Conservation (phyloP, 2,888 invertebrate species). For the Athripsodes cinereus region DNA sequence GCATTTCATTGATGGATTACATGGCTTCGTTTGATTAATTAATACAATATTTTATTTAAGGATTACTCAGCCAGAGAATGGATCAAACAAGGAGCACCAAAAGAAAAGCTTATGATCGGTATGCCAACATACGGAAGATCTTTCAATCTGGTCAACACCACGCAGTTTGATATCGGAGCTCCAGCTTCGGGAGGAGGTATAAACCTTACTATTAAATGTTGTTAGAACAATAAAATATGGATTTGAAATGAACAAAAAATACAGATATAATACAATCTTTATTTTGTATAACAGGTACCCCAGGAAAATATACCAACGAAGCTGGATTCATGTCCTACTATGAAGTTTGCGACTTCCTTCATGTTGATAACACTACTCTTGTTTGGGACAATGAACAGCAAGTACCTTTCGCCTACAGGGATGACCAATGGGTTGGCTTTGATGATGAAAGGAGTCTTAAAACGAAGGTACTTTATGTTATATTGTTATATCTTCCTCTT, state of each 20-base stretch:
- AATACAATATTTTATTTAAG: constrained; percentile 38
- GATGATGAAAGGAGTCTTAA: constrained; percentile 88
- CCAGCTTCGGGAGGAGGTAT: constrained; percentile 81
- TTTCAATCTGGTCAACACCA: constrained; percentile 78
- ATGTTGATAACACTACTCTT: constrained; percentile 83
- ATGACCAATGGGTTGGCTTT: constrained; percentile 91
- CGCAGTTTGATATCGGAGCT: constrained; percentile 89
- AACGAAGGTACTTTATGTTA: constrained; percentile 58
- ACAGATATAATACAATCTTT: too few relatives aligned
- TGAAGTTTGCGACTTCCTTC: constrained; percentile 88
- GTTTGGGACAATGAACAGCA: constrained; percentile 96
- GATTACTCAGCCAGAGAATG: constrained; percentile 88
- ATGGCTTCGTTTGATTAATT: too few relatives aligned
- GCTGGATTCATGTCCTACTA: constrained; percentile 94
- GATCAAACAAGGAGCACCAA: constrained; percentile 89
- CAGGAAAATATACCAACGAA: constrained; percentile 87
- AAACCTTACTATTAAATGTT: neutral
- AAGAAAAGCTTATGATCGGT: constrained; percentile 89
- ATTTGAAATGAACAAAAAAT: too few relatives aligned
- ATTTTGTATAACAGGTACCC: constrained; percentile 38
- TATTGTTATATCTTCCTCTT: too few relatives aligned
- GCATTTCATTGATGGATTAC: too few relatives aligned
- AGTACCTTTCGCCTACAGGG: constrained; percentile 89
- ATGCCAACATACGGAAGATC: constrained; percentile 93
- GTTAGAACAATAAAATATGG: neutral